Base-by-base conservation (phyloP, 2,113 vertebrate species). In the Elephantulus edwardii region DNA sequence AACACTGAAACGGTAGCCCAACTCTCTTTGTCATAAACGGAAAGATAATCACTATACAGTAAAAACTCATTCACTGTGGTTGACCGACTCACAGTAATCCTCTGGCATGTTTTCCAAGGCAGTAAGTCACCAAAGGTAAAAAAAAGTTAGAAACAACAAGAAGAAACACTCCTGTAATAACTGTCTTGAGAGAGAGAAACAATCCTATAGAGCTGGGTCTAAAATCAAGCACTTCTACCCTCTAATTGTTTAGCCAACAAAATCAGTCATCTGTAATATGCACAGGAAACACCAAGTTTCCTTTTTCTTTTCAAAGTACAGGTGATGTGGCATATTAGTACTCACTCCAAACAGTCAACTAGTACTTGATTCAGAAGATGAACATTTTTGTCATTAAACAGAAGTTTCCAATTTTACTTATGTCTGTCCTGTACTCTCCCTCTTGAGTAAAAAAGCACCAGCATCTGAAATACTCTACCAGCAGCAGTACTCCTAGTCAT, bases 361-460 rank as follows among this genome's bases (percentile, higher is more conserved):
- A 62, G 9, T 62, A 20, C 38, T 38, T 68, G n/a, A 20, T 68
- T 68, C 9, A 9, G 58, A 80, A 10, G 9, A 84, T 75, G 28
- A 83, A 83, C 62, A 42, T 60, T 50, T 68, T 52, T 38, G n/a
- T 80, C 56, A 58, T 64, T 86, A 58, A 93, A 33, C 58, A 66
- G 64, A 33, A 33, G 75, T 68, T 91, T 83, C 26, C 48, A 87
- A 40, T 71, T 75, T 42, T 28, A 66, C 35, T 66, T 72, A 17
- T 6, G 68, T 68, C 30, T 40, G 83, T 20, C 38, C 26, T 46
- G 60, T 11, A n/a, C 46, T 44, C 13, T 28, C 56, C 46, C 30
- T 28, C 40, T 48, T 54, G 88, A 77, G 87, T 64, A 64, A 88
- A 64, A 88, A 70, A 91, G 48, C 20, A 38, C 35, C 14, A 16